A percentile compares a stretch with the other conserved stretches of the same genome.
phyloP scores from a whole-genome alignment of 1,140 invertebrate genomes.

The Drosophila littoralis region DNA sequence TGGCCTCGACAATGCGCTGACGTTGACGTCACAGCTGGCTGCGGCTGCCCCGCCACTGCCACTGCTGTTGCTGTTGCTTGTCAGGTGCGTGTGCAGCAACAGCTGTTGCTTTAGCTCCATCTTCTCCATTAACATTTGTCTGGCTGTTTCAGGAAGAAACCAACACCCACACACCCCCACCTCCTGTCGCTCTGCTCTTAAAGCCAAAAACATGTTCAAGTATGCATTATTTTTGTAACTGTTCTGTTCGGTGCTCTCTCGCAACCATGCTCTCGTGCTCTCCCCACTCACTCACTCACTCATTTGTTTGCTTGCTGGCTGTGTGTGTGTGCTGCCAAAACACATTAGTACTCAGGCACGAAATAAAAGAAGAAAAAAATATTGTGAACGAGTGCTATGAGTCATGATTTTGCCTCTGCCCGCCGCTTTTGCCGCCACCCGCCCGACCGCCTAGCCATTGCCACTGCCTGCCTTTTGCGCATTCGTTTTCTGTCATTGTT shows the following conservation, averaged over 20 bases:
- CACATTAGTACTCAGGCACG: slow-evolving; percentile 80
- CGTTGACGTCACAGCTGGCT: slow-evolving; percentile 40
- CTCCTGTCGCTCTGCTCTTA: slow-evolving; percentile 13
- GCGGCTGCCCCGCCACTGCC: slow-evolving; percentile 7
- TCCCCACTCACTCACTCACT: slow-evolving; percentile 24
- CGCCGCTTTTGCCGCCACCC: background rate
- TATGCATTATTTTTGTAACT: slow-evolving; percentile 71
- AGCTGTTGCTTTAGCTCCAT: slow-evolving; percentile 55
- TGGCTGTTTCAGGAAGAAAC: slow-evolving; percentile 32
- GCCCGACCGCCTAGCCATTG: slow-evolving; percentile 16
- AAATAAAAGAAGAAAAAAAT: slow-evolving; percentile 68
- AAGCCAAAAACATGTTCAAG: slow-evolving; percentile 47
- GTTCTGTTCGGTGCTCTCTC: slow-evolving; percentile 30
- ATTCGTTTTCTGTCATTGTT: slow-evolving; percentile 62
- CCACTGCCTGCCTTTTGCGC: slow-evolving; percentile 66
- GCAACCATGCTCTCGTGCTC: slow-evolving; percentile 12
- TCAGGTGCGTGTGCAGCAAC: slow-evolving; percentile 70
- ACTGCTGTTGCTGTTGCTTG: slow-evolving; percentile 36
- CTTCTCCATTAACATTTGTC: slow-evolving; percentile 27
- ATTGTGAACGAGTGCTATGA: slow-evolving; percentile 65
- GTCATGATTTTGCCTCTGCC: slow-evolving; percentile 68
- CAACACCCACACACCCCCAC: slow-evolving; percentile 19
- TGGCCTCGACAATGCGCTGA: slow-evolving; percentile 60
- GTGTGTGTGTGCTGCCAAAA: slow-evolving; percentile 57
- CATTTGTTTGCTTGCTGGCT: slow-evolving; percentile 17